Evolutionary conservation across 2,888 invertebrate species (phyloP).

Genomic region (Zygaena filipendulae): DNA sequence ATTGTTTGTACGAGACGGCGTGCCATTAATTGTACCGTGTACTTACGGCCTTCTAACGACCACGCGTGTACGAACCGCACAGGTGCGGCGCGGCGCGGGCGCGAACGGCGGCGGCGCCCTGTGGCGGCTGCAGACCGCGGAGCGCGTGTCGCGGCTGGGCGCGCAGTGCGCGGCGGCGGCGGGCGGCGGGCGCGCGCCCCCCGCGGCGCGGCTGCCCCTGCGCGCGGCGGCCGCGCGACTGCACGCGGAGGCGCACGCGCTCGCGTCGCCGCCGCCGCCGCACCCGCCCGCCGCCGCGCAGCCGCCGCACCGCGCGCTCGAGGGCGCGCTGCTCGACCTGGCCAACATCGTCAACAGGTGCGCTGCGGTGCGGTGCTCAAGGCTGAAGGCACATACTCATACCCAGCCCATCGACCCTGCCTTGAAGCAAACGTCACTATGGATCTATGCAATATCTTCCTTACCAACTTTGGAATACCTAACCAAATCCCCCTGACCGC

Average conservation of each 20-base stretch:
- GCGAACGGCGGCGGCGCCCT: slow-evolving; percentile 36
- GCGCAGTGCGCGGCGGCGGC: slow-evolving; percentile 86
- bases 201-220: slow-evolving; percentile 86
- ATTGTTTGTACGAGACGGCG: no score
- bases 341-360: slow-evolving; percentile 80
- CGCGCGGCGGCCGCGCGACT: slow-evolving; percentile 67
- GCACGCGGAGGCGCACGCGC: slow-evolving; percentile 46
- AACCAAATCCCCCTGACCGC: no score
- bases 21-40: no score
- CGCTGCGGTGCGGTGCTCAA: slow-evolving; percentile 1
- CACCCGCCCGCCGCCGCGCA: slow-evolving; percentile 50
- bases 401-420: no score
- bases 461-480: no score
- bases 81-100: slow-evolving; percentile 36
- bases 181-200: slow-evolving; percentile 86
- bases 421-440: no score
- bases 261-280: slow-evolving; percentile 34
- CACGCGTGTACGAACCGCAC: no score
- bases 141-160: slow-evolving; percentile 78
- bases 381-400: slow-evolving; percentile 8
- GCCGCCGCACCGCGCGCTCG: slow-evolving; percentile 63
- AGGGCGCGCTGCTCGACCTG: slow-evolving; percentile 65
- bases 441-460: no score
- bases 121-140: slow-evolving; percentile 56
- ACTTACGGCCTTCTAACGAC: no score